Evolutionary conservation across 2,797 vertebrate genomes (phyloP).

Genomic region (Acestrorhynchus altus): DNA sequence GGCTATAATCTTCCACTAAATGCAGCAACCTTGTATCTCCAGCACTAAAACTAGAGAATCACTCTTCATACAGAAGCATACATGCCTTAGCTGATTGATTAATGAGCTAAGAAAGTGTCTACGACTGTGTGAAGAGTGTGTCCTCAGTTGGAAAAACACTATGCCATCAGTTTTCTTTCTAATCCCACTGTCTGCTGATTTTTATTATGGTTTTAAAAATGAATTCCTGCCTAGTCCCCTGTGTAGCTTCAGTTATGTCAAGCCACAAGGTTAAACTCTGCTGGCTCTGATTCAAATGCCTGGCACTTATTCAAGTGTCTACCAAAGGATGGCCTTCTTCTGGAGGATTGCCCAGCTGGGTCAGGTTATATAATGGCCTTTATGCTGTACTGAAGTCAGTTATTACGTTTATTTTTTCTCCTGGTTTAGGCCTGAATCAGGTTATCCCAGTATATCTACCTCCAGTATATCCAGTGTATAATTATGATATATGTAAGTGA

Average conservation of each 20-base stretch:
- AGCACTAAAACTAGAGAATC: background rate
- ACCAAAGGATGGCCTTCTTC: background rate
- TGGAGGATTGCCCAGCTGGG: background rate
- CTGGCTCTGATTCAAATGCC: background rate
- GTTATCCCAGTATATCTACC: too few species aligned
- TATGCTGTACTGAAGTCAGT: background rate
- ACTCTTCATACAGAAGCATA: too few species aligned
- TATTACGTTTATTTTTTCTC: background rate
- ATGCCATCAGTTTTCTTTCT: background rate
- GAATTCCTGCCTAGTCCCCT: background rate
- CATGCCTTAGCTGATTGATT: background rate
- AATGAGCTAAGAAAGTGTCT: background rate
- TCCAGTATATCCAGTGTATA: background rate
- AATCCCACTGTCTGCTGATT: background rate
- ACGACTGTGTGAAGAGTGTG: background rate
- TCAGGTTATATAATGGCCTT: background rate
- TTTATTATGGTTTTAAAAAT: background rate
- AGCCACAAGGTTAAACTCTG: constrained; percentile 20
- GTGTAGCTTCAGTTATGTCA: background rate
- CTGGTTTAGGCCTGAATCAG: background rate
- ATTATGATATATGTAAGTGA: too few species aligned
- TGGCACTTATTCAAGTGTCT: background rate
- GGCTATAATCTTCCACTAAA: too few species aligned
- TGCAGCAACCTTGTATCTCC: background rate
- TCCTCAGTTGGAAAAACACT: background rate